Base-by-base conservation (phyloP, 2,888 invertebrate species). In the Drosophila melanosoma region DNA sequence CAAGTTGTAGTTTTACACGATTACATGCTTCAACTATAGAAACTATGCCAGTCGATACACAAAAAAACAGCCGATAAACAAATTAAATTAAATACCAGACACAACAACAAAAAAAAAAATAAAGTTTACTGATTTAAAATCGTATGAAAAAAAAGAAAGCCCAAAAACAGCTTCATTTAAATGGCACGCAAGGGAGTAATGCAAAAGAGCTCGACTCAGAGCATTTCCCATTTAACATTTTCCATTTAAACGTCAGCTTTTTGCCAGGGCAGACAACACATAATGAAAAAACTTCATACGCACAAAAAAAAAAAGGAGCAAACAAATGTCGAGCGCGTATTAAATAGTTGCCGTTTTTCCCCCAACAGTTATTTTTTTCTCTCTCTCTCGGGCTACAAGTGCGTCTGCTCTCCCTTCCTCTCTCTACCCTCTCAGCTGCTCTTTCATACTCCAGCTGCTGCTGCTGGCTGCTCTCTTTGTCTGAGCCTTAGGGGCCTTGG, bases 131-230 rank as follows among this genome's bases (percentile, higher is more conserved):
- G 49, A 53, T 42, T 57, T n/a, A 70, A 68, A 69, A 70, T 45
- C 45, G 40, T 45, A 67, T 58, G 66, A 65, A 53, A 36, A 11
- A 33, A 33, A 45, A 32, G 40, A 59, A 64, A 49, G 64, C 66
- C 49, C 62, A 45, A 79, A 79, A 88, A 85, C 85, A 86, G 88
- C 90, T 86, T 86, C 89, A 89, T 89, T 87, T 89, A 81, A 89
- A 86, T 87, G 82, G 88, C 85, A 84, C 90, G 82, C 82, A 61
- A 74, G 89, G 87, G 82, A 87, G 73, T 62, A 48, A 75, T 77
- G 76, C 69, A 61, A 29, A 40, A n/a, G 57, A 57, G 64, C 36
- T 57, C 42, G 33, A 6, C 42, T 33, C 58, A 49, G 10, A 26
- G 70, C 65, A 51, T 56, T 56, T 57, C 36, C 60, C 61, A 72